A percentile compares a stretch with the other conserved stretches of the same genome.
phyloP scores from a whole-genome alignment of 2,888 invertebrate species.

The Andrena trimmerana region DNA sequence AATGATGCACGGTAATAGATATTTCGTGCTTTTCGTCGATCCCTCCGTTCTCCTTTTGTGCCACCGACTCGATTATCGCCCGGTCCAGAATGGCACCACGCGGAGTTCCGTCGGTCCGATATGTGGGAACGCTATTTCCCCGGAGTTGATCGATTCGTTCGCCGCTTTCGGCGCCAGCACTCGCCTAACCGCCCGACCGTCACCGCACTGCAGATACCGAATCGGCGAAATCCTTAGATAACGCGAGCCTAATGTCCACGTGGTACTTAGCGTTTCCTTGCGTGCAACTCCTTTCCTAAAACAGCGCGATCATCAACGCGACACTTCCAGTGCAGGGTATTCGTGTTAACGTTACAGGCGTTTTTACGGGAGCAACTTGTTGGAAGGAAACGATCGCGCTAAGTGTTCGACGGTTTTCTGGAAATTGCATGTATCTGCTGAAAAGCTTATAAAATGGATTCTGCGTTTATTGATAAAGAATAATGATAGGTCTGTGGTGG shows the following conservation, averaged over 20 bases:
- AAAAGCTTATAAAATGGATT: background rate
- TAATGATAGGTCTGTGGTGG: background rate
- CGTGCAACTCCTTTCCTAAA: conserved; percentile 44
- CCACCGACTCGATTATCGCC: conserved; percentile 10
- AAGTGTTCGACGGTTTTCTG: conserved; percentile 32
- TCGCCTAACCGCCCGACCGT: conserved; percentile 53
- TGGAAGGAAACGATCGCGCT: conserved; percentile 27
- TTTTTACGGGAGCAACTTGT: conserved; percentile 30
- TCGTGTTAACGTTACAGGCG: background rate
- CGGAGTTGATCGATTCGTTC: conserved; percentile 47
- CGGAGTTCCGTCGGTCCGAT: conserved; percentile 25
- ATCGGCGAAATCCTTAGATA: conserved; percentile 55
- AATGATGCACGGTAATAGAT: conserved; percentile 23
- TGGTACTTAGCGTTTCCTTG: conserved; percentile 24
- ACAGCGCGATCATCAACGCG: conserved; percentile 23
- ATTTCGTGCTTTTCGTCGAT: conserved; percentile 13
- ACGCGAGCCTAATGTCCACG: conserved; percentile 42
- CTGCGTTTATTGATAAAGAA: background rate
- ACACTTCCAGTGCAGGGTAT: conserved; percentile 48
- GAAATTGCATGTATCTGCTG: conserved; percentile 33
- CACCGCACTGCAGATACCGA: conserved; percentile 54
- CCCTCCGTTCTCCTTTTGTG: background rate
- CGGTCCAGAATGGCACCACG: background rate
- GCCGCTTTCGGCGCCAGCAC: conserved; percentile 30
- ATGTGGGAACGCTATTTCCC: conserved; percentile 56